Evolutionary conservation across 2,888 invertebrate species (phyloP).

Genomic region (Myopa testacea): DNA sequence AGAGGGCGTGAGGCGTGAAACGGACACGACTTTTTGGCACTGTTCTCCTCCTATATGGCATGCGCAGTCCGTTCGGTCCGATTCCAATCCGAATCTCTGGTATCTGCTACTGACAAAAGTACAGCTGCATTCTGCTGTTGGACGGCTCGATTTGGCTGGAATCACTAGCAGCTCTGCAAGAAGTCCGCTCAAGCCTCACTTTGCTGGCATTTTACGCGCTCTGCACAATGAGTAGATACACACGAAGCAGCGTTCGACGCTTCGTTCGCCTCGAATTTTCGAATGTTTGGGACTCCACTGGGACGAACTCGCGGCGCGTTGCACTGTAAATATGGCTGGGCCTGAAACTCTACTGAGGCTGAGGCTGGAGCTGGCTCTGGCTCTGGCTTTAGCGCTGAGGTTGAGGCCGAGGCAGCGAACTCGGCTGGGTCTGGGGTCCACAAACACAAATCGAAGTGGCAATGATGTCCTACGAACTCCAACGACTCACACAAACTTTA

Average conservation of each 20-base stretch:
- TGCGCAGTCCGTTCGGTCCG: neutral
- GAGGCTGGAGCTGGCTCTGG: neutral
- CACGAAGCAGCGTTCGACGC: conserved; percentile 24
- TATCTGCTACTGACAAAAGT: neutral
- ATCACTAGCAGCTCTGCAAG: neutral
- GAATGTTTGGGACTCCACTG: conserved; percentile 19
- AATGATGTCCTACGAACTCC: neutral
- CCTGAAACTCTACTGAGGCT: neutral
- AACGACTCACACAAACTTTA: neutral
- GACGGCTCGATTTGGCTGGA: neutral
- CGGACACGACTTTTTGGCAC: conserved; percentile 21
- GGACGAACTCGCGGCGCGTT: conserved; percentile 22
- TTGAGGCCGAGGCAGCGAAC: neutral
- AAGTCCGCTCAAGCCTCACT: neutral
- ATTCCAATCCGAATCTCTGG: neutral
- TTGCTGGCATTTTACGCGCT: conserved; percentile 27
- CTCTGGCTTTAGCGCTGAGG: neutral
- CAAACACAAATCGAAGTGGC: neutral
- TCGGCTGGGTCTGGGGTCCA: conserved; percentile 4
- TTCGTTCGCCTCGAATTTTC: conserved; percentile 19
- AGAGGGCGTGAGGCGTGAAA: neutral
- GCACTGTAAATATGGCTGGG: conserved; percentile 8
- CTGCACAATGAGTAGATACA: conserved; percentile 28
- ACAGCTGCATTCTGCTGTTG: conserved; percentile 1
- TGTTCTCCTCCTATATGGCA: conserved; percentile 23